Conservation (phyloP, 1,140 invertebrate genomes). For the Aphis gossypii region DNA sequence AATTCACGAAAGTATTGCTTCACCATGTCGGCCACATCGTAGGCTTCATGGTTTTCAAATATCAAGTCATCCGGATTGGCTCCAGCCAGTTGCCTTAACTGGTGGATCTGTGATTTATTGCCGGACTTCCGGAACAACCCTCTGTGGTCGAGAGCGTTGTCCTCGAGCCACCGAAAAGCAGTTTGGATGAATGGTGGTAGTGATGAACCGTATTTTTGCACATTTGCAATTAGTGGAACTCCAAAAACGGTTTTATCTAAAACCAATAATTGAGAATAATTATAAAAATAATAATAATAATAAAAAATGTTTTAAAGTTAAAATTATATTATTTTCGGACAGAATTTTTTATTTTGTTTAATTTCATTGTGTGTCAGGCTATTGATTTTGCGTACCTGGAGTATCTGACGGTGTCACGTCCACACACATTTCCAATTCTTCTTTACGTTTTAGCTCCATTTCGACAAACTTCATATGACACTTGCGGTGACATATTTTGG, state of each 20-base stretch:
- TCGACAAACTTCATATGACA: too few relatives aligned
- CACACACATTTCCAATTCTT: too few relatives aligned
- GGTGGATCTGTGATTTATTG: slow-evolving; percentile 86
- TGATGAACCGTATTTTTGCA: slow-evolving; percentile 87
- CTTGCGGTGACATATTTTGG: too few relatives aligned
- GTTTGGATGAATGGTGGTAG: slow-evolving; percentile 86
- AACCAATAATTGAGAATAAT: slow-evolving; percentile 60
- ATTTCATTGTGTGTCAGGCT: background rate
- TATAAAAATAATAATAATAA: background rate
- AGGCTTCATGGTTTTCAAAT: slow-evolving; percentile 81
- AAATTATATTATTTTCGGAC: background rate
- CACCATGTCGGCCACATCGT: slow-evolving; percentile 93
- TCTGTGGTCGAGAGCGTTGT: slow-evolving; percentile 85
- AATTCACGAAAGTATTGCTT: slow-evolving; percentile 96
- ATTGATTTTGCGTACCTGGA: background rate
- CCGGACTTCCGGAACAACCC: slow-evolving; percentile 94
- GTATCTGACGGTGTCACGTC: too few relatives aligned
- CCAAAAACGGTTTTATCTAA: slow-evolving; percentile 90
- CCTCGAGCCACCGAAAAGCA: slow-evolving; percentile 83
- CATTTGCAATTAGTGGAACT: slow-evolving; percentile 81
- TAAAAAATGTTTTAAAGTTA: background rate
- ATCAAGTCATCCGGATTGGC: slow-evolving; percentile 72
- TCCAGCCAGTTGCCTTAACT: slow-evolving; percentile 81
- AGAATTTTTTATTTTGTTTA: background rate
- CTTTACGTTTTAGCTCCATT: too few relatives aligned